Evolutionary conservation across 2,888 invertebrate species (phyloP).

Genomic region (Nemoura dubitans): DNA sequence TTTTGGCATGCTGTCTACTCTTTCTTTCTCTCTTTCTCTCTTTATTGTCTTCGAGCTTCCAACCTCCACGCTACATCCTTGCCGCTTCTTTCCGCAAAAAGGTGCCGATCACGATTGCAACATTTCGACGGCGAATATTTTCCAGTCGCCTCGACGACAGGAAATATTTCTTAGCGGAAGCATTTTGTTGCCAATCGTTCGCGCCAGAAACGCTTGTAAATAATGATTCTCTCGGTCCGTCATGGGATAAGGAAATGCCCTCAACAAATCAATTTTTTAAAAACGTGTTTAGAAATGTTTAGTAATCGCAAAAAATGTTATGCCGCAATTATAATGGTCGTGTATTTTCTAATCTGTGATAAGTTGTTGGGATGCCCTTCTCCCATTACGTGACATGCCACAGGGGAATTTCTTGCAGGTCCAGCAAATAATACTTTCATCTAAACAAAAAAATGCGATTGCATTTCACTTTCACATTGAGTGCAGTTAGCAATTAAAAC

Average conservation of each 20-base stretch:
- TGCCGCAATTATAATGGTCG: background rate
- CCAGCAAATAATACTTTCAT: background rate
- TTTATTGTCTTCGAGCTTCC: slow-evolving; percentile 19
- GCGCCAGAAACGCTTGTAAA: slow-evolving; percentile 25
- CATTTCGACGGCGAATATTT: background rate
- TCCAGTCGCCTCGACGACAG: background rate
- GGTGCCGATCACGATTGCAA: slow-evolving; percentile 14
- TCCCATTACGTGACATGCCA: slow-evolving; percentile 32
- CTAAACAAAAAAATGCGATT: background rate
- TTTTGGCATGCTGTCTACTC: slow-evolving; percentile 26
- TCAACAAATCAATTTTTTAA: slow-evolving; percentile 57
- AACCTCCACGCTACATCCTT: slow-evolving; percentile 21
- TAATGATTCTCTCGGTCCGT: slow-evolving; percentile 60
- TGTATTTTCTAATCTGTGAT: slow-evolving; percentile 9
- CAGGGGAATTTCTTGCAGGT: slow-evolving; percentile 1
- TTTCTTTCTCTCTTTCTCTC: slow-evolving; percentile 26
- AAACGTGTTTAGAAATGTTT: slow-evolving; percentile 15
- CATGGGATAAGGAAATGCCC: slow-evolving; percentile 83
- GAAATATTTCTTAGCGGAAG: slow-evolving; percentile 34
- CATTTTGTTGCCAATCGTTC: slow-evolving; percentile 33
- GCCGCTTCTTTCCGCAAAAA: background rate
- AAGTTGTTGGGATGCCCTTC: slow-evolving; percentile 36
- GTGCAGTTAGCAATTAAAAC: background rate
- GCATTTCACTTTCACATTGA: background rate
- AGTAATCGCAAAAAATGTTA: background rate